Percentiles rank a stretch among this genome's conserved stretches.
phyloP scores from a whole-genome alignment of 1,140 invertebrate species.

The Musca vetustissima region DNA sequence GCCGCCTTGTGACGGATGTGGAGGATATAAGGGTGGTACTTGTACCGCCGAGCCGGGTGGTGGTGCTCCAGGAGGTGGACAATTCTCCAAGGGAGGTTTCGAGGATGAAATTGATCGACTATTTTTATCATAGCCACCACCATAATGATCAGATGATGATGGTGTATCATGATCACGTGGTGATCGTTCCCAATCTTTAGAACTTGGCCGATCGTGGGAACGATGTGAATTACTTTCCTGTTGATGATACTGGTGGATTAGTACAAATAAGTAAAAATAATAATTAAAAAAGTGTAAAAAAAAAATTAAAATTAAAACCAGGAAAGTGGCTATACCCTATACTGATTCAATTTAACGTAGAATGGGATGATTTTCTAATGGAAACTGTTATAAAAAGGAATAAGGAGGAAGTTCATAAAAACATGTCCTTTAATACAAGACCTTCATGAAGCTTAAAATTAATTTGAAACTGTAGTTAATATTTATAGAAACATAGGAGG shows the following conservation, averaged over 20 bases:
- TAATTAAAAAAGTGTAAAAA: neutral
- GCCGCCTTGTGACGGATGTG: neutral
- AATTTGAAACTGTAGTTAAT: no score
- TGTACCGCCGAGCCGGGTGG: neutral
- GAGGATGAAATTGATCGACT: neutral
- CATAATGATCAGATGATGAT: conserved; percentile 1
- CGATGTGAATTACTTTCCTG: conserved; percentile 12
- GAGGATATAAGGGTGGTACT: neutral
- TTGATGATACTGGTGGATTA: neutral
- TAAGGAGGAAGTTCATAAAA: no score
- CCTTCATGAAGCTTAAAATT: no score
- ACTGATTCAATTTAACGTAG: no score
- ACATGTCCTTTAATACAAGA: no score
- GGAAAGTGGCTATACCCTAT: no score
- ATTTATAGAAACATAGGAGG: no score
- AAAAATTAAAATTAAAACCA: no score
- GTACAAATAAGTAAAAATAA: neutral
- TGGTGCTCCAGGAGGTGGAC: neutral
- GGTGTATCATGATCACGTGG: neutral
- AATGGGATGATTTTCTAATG: no score
- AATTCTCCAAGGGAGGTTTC: neutral
- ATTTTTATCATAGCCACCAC: conserved; percentile 8
- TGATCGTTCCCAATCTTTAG: conserved; percentile 1
- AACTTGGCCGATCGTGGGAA: neutral
- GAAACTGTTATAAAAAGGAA: no score